Conservation (phyloP, 2,797 vertebrate species). For the Xenops minutus region DNA sequence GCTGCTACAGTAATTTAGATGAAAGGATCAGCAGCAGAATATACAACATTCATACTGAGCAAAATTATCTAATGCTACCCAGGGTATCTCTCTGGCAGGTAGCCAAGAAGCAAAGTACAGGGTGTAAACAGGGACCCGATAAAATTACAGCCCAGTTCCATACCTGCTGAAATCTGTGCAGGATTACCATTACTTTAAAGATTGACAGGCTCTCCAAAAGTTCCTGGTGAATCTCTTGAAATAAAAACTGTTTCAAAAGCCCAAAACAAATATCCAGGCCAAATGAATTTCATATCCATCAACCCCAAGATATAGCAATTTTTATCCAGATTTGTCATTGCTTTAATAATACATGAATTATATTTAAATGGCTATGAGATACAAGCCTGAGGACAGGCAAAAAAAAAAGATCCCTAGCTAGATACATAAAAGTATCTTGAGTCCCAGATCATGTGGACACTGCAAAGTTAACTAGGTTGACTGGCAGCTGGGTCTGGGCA, state of each 20-base stretch:
- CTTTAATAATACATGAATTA: background rate
- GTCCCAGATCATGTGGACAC: background rate
- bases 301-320: background rate
- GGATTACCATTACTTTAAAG: background rate
- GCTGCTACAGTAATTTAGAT: background rate
- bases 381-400: background rate
- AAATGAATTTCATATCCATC: background rate
- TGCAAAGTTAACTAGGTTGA: constrained; percentile 31
- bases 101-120: background rate
- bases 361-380: background rate
- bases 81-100: background rate
- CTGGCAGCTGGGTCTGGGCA: constrained; percentile 56
- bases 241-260: background rate
- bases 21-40: background rate
- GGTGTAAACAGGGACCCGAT: background rate
- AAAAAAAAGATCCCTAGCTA: background rate
- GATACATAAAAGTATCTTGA: background rate
- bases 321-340: background rate
- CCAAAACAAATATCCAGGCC: background rate
- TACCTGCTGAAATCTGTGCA: background rate
- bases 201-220: background rate
- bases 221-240: background rate
- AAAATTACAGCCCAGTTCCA: background rate
- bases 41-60: background rate
- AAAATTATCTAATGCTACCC: background rate